Percentiles rank a stretch among this genome's conserved stretches.
Evolutionary conservation across 2,797 vertebrate genomes (phyloP).

Genomic region (Halcyon leucocephala): DNA sequence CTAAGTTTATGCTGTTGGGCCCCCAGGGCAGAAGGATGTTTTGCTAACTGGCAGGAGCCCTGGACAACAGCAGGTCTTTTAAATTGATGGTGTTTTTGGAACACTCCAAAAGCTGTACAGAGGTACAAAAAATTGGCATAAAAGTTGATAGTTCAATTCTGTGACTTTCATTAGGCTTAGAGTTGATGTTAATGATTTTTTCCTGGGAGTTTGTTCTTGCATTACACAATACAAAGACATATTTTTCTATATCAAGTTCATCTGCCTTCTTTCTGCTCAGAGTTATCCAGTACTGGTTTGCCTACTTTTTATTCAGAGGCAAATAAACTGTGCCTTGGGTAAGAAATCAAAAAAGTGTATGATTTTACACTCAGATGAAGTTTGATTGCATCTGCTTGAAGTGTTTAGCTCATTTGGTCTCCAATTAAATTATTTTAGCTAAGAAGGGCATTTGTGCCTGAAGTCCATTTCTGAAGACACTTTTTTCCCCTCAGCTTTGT

Average conservation of each 20-base stretch:
- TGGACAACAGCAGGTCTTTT: neutral
- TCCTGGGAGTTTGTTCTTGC: neutral
- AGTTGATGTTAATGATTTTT: neutral
- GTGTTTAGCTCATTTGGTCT: neutral
- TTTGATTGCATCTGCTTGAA: neutral
- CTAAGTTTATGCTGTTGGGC: neutral
- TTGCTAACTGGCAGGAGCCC: neutral
- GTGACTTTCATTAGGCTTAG: neutral
- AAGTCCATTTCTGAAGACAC: neutral
- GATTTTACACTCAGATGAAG: neutral
- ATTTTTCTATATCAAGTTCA: fast-evolving
- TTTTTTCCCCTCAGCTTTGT: neutral
- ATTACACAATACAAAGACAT: neutral
- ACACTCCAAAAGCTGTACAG: neutral
- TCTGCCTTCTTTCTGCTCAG: neutral
- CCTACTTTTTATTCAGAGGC: neutral
- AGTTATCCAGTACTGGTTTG: neutral
- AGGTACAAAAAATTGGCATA: neutral
- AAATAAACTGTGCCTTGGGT: neutral
- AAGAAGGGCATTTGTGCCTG: neutral
- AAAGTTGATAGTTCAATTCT: neutral
- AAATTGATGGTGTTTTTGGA: neutral
- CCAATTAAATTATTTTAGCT: neutral
- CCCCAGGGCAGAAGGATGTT: neutral
- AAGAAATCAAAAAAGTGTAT: neutral